Percentiles rank a stretch among this genome's conserved stretches.
These are phyloP conservation scores for Beaufortia kweichowensis DNA, from an alignment of 2,113 vertebrate species.

Conservation along the genomic window DNA sequence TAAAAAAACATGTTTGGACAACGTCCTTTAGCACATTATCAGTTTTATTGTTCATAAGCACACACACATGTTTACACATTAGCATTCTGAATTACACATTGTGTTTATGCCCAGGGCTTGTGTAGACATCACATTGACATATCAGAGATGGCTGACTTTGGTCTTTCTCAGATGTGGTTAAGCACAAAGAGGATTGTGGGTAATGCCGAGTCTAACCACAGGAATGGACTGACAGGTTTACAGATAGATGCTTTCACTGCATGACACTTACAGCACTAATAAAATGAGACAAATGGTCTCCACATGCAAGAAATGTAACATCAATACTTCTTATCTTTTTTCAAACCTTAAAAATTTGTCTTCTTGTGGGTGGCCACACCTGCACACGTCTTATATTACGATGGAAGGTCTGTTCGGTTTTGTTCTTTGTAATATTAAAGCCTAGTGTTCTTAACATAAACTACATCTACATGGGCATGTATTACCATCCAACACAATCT, in stretches of 20 bases:
- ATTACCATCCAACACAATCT: too few species aligned
- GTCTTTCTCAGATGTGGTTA: conserved; percentile 44
- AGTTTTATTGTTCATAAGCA: neutral
- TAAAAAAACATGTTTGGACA: conserved; percentile 34
- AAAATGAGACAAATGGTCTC: conserved; percentile 32
- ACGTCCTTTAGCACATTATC: conserved; percentile 12
- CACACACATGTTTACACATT: conserved; percentile 28
- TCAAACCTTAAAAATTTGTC: neutral
- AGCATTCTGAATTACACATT: neutral
- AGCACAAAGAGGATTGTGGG: conserved; percentile 25
- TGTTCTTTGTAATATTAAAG: neutral
- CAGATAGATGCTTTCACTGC: conserved; percentile 31
- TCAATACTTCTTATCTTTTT: conserved; percentile 6
- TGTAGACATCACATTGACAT: conserved; percentile 40
- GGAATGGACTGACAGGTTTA: conserved; percentile 10
- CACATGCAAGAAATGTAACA: conserved; percentile 16
- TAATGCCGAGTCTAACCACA: conserved; percentile 19
- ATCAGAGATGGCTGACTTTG: conserved; percentile 32
- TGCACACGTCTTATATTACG: neutral
- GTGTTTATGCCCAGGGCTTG: conserved; percentile 17
- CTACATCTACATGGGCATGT: neutral
- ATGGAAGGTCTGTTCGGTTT: neutral
- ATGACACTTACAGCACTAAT: conserved; percentile 17
- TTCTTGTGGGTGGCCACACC: neutral
- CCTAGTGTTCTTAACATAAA: neutral